phyloP scores from a whole-genome alignment of 2,113 vertebrate genomes.

The Oncorhynchus keta region DNA sequence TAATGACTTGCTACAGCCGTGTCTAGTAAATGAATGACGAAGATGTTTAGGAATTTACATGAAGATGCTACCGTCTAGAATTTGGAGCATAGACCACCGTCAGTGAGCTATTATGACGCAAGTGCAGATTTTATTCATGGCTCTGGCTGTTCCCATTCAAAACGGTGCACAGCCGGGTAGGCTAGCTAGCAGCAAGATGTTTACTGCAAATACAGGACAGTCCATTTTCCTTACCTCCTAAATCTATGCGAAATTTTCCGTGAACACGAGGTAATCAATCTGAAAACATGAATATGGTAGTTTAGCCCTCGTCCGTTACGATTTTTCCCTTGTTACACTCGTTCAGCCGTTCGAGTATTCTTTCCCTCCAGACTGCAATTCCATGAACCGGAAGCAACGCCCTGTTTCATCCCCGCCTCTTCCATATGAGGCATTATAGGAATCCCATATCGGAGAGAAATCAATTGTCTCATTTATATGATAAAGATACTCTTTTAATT shows the following conservation, averaged over 20 bases:
- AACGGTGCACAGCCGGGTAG: constrained; percentile 41
- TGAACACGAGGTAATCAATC: constrained; percentile 60
- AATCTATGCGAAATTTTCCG: constrained; percentile 62
- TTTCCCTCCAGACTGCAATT: constrained; percentile 32
- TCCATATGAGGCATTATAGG: not conserved
- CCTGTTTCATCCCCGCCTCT: constrained; percentile 18
- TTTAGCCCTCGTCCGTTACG: constrained; percentile 71
- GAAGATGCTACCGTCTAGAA: not conserved
- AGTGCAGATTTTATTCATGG: constrained; percentile 69
- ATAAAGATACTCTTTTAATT: too few relatives aligned
- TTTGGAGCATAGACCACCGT: constrained; percentile 44
- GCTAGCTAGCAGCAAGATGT: constrained; percentile 28
- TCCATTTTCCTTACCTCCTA: constrained; percentile 64
- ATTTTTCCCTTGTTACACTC: constrained; percentile 41
- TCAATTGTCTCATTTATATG: too few relatives aligned
- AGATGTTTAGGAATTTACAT: not conserved
- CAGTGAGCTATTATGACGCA: constrained; percentile 57
- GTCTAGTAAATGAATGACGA: not conserved
- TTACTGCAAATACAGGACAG: constrained; percentile 10
- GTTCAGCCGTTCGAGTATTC: constrained; percentile 20
- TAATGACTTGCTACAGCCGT: not conserved
- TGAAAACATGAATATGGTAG: constrained; percentile 72
- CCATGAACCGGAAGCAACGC: constrained; percentile 38
- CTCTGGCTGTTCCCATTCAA: constrained; percentile 53
- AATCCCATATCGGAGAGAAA: not conserved